A percentile compares a stretch with the other conserved stretches of the same genome.
phyloP scores from a whole-genome alignment of 2,888 invertebrate genomes.

The Lamellibrachia columna region DNA sequence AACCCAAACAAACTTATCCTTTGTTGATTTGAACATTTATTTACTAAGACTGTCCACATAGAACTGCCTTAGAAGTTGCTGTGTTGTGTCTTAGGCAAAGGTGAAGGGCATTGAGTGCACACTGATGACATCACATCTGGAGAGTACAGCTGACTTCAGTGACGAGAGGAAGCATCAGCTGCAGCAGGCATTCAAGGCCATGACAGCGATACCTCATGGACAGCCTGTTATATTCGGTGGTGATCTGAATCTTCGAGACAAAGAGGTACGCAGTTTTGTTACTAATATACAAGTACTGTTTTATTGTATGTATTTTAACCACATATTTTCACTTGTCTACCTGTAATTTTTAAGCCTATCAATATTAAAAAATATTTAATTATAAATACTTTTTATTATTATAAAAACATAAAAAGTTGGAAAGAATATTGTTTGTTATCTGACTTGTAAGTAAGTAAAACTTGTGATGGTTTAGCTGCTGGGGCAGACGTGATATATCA shows the following conservation, averaged over 20 bases:
- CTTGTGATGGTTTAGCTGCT: background rate
- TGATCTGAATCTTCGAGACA: constrained; percentile 72
- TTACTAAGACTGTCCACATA: background rate
- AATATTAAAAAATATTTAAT: background rate
- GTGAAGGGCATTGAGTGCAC: constrained; percentile 61
- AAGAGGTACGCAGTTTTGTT: constrained; percentile 66
- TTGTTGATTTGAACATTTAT: background rate
- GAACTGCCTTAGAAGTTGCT: background rate
- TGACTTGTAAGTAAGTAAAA: background rate
- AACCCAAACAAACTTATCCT: background rate
- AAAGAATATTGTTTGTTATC: background rate
- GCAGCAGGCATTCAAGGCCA: constrained; percentile 59
- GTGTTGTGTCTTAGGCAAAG: constrained; percentile 36
- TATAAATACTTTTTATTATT: background rate
- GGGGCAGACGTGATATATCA: background rate
- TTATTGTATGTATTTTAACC: background rate
- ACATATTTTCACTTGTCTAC: background rate
- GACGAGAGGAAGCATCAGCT: constrained; percentile 68
- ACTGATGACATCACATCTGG: constrained; percentile 72
- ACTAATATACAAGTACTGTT: background rate
- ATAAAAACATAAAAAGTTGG: background rate
- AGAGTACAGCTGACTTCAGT: constrained; percentile 69
- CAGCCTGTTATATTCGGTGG: constrained; percentile 70
- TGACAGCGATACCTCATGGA: constrained; percentile 45
- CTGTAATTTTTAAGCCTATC: background rate